A percentile compares a stretch with the other conserved stretches of the same genome.
Evolutionary conservation across 2,797 vertebrate species (phyloP).

Genomic region (Xenopus petersii): DNA sequence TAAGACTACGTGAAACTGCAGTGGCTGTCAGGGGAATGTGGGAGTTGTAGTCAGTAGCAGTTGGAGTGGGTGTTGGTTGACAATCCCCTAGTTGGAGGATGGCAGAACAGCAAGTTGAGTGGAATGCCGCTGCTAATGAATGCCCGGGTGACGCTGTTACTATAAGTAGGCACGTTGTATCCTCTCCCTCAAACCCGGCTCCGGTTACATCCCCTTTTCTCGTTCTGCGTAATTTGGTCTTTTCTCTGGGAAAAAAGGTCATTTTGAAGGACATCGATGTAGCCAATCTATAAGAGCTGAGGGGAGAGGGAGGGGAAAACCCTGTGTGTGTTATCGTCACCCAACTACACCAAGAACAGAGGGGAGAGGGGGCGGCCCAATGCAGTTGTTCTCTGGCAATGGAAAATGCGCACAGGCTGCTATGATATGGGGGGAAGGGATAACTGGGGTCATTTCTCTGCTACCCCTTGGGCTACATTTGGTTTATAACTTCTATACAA

Average conservation of each 20-base stretch:
- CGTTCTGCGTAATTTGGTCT: neutral
- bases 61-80: too few species aligned
- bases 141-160: neutral
- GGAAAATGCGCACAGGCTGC: constrained; percentile 42
- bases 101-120: too few species aligned
- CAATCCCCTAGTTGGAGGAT: too few species aligned
- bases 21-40: too few species aligned
- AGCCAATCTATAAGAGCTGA: constrained; percentile 53
- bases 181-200: too few species aligned
- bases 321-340: constrained; percentile 33
- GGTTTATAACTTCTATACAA: too few species aligned
- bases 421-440: neutral
- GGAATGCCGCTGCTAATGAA: neutral
- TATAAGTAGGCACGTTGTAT: too few species aligned
- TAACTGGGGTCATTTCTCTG: too few species aligned
- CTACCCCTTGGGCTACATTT: too few species aligned
- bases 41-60: too few species aligned
- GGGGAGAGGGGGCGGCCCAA: constrained; percentile 2
- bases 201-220: too few species aligned
- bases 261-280: constrained; percentile 77
- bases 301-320: constrained; percentile 52
- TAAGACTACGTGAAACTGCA: too few species aligned
- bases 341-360: constrained; percentile 13
- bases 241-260: constrained; percentile 66
- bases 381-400: constrained; percentile 32